Base-by-base conservation (phyloP, 2,113 vertebrate genomes). In the Synchiropus splendidus region DNA sequence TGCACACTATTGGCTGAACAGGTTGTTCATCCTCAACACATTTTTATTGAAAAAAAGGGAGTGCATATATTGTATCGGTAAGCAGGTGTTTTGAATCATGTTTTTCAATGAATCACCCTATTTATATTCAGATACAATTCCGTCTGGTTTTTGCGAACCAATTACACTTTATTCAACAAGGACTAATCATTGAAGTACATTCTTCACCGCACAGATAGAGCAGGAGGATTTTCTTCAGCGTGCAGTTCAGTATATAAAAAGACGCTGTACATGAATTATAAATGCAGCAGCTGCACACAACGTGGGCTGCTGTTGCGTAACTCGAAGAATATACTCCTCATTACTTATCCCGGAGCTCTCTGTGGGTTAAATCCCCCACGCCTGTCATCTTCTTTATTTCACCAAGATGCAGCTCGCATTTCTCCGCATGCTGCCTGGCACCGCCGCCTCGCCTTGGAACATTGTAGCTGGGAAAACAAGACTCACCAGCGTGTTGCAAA, bases 271-370 rank as follows among this genome's bases (percentile, higher is more conserved):
- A 54, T 64, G 60, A 67, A 71, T 70, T 69, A 64, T 58, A 36
- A 63, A 57, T 17, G 27, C 55, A 12, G 39, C 54, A 34, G 55
- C 36, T 47, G 50, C 51, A 64, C 69, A 70, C 64, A 70, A 57
- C 43, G 61, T 74, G 72, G 65, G 68, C 70, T 27, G 56, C 31
- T 46, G 66, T 82, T 83, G 74, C 61, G 30, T 75, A 79, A 79
- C 74, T 60, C 52, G 16, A 8, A 44, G 56, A 48, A 48, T 63
- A 60, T 45, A 77, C 66, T 77, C 74, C 69, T 78, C 67, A 77
- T 79, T 77, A 78, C 80, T 71, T 73, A 64, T 74, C 58, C 48
- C 64, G 30, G 42, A 68, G 69, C 62, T 67, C 72, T 72, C 64
- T 13, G 64, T 67, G 63, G 41, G 55, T 67, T 77, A 54, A 68